Evolutionary conservation across 2,888 invertebrate genomes (phyloP).

Genomic region (Conchocele bisecta): DNA sequence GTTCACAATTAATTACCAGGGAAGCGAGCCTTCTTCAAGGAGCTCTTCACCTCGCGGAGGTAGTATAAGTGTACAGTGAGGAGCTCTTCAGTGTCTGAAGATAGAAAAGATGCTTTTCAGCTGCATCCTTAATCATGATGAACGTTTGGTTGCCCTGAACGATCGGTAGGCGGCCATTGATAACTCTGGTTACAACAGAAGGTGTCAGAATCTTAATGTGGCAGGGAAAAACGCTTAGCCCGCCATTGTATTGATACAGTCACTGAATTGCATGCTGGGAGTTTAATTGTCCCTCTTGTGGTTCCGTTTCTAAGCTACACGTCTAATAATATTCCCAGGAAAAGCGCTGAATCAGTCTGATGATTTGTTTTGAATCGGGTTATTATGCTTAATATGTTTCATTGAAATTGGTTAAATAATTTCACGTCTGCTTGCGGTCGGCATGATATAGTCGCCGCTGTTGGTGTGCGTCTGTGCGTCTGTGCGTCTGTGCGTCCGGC

Average conservation of each 20-base stretch:
- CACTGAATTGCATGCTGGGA: no score
- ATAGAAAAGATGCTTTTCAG: conserved; percentile 63
- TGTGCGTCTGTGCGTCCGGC: no score
- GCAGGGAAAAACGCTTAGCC: conserved; percentile 48
- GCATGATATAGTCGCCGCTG: no score
- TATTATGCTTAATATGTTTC: not conserved
- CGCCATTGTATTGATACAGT: conserved; percentile 30
- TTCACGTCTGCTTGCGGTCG: no score
- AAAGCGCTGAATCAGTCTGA: no score
- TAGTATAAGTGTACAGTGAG: conserved; percentile 50
- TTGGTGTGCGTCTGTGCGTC: no score
- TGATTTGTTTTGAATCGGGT: not conserved
- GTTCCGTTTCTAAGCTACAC: no score
- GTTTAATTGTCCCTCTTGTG: no score
- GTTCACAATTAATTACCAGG: conserved; percentile 62
- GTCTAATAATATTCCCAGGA: no score
- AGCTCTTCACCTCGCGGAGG: conserved; percentile 60
- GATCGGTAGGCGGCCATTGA: conserved; percentile 51
- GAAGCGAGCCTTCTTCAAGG: conserved; percentile 49
- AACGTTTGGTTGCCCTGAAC: conserved; percentile 58
- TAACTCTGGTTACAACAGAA: conserved; percentile 54
- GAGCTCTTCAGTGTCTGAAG: conserved; percentile 58
- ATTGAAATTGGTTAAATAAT: no score
- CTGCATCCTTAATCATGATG: conserved; percentile 55
- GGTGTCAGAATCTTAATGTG: conserved; percentile 60